Percentiles rank a stretch among this genome's conserved stretches.
Conservation (phyloP, 2,113 vertebrate genomes). For the Thinocorus orbignyianus region DNA sequence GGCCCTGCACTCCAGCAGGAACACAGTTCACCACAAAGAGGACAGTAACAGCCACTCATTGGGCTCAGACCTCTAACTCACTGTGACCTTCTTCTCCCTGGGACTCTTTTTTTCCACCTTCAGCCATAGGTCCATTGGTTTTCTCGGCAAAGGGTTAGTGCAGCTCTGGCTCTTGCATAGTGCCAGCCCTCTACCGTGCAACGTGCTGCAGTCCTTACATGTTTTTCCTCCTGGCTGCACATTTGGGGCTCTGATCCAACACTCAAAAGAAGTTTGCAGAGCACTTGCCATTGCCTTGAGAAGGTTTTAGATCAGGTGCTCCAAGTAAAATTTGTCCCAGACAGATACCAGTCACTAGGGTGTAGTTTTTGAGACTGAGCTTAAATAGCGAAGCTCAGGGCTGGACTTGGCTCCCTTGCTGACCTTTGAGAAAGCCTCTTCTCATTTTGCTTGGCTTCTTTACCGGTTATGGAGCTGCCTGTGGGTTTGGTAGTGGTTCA, state of each 20-base stretch:
- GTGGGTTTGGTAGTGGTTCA: slow-evolving; percentile 12
- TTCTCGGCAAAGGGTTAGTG: not conserved
- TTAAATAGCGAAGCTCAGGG: not conserved
- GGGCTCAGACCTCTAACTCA: no score
- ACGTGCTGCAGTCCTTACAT: not conserved
- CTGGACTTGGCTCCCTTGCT: not conserved
- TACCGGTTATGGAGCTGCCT: not conserved
- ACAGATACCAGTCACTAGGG: not conserved
- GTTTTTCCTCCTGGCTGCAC: not conserved
- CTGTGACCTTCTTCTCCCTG: not conserved
- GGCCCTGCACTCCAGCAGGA: not conserved
- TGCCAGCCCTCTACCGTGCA: not conserved
- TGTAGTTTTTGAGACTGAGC: not conserved
- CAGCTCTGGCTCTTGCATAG: accelerated
- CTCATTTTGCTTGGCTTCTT: slow-evolving; percentile 23
- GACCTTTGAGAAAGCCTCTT: slow-evolving; percentile 2
- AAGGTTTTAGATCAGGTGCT: slow-evolving; percentile 7
- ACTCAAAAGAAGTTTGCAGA: not conserved
- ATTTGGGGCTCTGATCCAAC: not conserved
- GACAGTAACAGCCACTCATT: not conserved
- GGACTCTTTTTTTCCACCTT: not conserved
- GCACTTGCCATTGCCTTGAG: not conserved
- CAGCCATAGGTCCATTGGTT: not conserved
- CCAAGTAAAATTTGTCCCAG: not conserved
- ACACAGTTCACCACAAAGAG: not conserved